Evolutionary conservation across 2,797 vertebrate genomes (phyloP).

Genomic region (Lerista edwardsae): DNA sequence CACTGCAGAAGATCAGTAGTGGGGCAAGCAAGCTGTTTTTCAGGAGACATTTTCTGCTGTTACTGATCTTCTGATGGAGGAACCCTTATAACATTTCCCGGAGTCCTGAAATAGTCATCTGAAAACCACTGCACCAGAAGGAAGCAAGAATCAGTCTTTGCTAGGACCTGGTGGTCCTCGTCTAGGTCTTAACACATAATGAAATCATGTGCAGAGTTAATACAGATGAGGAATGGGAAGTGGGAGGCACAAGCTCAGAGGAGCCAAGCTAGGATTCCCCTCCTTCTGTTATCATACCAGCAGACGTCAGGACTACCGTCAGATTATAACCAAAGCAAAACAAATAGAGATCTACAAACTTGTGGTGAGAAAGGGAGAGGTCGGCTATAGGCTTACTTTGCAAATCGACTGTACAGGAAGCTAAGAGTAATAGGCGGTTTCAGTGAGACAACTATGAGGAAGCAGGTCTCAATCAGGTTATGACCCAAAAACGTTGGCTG

Average conservation of each 20-base stretch:
- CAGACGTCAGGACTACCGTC: background rate
- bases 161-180: too few species aligned
- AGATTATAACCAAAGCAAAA: background rate
- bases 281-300: background rate
- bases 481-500: background rate
- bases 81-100: background rate
- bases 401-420: background rate
- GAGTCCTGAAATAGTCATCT: background rate
- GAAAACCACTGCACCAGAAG: background rate
- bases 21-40: background rate
- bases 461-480: background rate
- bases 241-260: background rate
- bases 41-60: background rate
- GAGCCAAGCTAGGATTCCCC: background rate
- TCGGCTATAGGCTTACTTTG: background rate
- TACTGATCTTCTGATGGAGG: background rate
- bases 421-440: conserved; percentile 19
- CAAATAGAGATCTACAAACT: background rate
- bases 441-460: conserved; percentile 26
- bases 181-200: background rate
- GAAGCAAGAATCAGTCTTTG: too few species aligned
- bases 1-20: background rate
- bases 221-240: background rate
- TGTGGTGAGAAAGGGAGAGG: background rate
- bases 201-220: background rate